Conservation (phyloP, 2,113 vertebrate species). For the Coregonus clupeaformis region DNA sequence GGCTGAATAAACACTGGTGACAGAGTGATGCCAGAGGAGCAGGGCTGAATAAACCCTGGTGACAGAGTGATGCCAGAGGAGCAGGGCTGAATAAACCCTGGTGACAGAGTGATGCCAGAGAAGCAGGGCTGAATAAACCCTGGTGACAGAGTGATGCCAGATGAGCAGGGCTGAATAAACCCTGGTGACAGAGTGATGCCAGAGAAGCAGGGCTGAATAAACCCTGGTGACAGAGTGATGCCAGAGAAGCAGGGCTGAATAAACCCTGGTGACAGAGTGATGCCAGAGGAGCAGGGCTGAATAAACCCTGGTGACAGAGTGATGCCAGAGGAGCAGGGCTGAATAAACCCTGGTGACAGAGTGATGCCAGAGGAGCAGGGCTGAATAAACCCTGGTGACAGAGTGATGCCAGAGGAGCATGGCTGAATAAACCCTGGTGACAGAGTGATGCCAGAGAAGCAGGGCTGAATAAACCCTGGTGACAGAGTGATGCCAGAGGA, state of each 20-base stretch:
- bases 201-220: slow-evolving; percentile 55
- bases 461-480: slow-evolving; percentile 56
- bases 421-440: slow-evolving; percentile 54
- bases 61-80: no score
- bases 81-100: slow-evolving; percentile 56
- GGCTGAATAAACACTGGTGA: slow-evolving; percentile 54
- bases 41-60: slow-evolving; percentile 56
- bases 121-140: slow-evolving; percentile 55
- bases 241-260: slow-evolving; percentile 54
- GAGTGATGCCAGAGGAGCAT: no score
- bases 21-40: no score
- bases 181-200: no score
- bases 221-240: no score
- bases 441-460: no score
- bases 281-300: slow-evolving; percentile 40
- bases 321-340: slow-evolving; percentile 20
- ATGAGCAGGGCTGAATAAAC: slow-evolving; percentile 55
- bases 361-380: not conserved
- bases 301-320: slow-evolving; percentile 32
- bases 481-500: no score
- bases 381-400: slow-evolving; percentile 52
- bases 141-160: no score
- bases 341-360: slow-evolving; percentile 46
- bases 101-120: no score
- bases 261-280: no score